These are phyloP conservation scores for Cephonodes hylas DNA, from an alignment of 2,888 invertebrate species.

Conservation along the genomic window DNA sequence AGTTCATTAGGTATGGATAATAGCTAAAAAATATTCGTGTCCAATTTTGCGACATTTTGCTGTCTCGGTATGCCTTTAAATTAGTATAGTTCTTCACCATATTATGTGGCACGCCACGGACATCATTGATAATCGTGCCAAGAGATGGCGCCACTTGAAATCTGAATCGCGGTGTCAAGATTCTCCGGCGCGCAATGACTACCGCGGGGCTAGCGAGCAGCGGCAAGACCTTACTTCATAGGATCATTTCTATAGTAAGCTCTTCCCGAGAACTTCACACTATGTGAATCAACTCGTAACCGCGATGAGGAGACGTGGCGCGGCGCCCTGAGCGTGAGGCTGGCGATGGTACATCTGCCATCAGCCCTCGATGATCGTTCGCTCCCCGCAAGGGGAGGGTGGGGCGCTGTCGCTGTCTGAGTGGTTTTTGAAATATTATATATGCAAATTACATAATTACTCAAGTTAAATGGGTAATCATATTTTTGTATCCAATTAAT, in stretches of 20 bases:
- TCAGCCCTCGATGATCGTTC: conserved; percentile 36
- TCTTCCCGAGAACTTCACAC: conserved; percentile 33
- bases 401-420: conserved; percentile 37
- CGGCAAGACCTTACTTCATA: conserved; percentile 36
- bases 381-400: conserved; percentile 24
- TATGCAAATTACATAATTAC: too few species aligned
- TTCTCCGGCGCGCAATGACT: conserved; percentile 7
- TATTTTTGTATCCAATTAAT: too few species aligned
- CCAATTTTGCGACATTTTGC: too few species aligned
- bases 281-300: conserved; percentile 25
- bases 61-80: too few species aligned
- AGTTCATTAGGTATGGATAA: too few species aligned
- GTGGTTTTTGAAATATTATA: conserved; percentile 21
- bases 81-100: too few species aligned
- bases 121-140: neutral
- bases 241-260: conserved; percentile 41
- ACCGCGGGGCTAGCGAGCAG: neutral
- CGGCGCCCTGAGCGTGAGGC: conserved; percentile 33
- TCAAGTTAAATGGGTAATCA: too few species aligned
- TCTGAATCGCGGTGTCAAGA: conserved; percentile 19
- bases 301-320: conserved; percentile 32
- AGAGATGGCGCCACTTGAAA: conserved; percentile 9
- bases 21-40: too few species aligned
- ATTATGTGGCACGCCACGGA: neutral
- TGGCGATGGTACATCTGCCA: conserved; percentile 18